Evolutionary conservation across 2,113 vertebrate species (phyloP), one percentile per base, ranked within the genome.

Genomic region (Epinephelus moara): DNA sequence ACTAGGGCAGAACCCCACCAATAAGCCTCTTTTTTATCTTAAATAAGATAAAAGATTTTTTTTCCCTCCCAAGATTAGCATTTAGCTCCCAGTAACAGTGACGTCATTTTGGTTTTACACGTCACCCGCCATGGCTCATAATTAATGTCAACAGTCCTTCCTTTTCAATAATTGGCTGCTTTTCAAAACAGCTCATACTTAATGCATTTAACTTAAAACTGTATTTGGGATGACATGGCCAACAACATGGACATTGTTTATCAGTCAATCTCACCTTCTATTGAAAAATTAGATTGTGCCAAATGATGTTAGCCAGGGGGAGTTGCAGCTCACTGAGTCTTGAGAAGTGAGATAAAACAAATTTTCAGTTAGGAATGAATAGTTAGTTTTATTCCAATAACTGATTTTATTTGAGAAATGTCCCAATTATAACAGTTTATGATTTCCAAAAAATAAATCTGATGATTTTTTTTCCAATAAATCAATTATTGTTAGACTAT

Each of bases 61-160:
- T 13, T 57, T 78, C 53, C 71, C 80, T 77, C 27, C 47, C 82
- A 78, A 87, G 88, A 90, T 93, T 84, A 90, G 78, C 88, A 88
- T 78, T 86, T 85, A 68, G 86, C 80, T 89, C 90, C 74, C 74
- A 70, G 90, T 89, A 87, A 89, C 82, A 91, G 85, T 49, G 84
- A 76, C 84, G 89, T 82, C 70, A 81, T 85, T 70, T 81, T 75
- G 77, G 76, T 91, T 81, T 87, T 84, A 64, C 78, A 77, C 55
- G 30, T 88, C 85, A 86, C 23, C 81, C 75, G 17, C 66, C 66
- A 25, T n/a, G 57, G 33, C 59, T 88, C 82, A 87, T 69, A 75
- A 84, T 81, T 80, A 52, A 76, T 69, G 33, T 67, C 67, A 87
- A 79, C 75, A 74, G 56, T 4, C 1, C 33, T 67, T 81, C 63